Evolutionary conservation across 1,140 invertebrate genomes (phyloP).

Genomic region (Ephestia elutella): DNA sequence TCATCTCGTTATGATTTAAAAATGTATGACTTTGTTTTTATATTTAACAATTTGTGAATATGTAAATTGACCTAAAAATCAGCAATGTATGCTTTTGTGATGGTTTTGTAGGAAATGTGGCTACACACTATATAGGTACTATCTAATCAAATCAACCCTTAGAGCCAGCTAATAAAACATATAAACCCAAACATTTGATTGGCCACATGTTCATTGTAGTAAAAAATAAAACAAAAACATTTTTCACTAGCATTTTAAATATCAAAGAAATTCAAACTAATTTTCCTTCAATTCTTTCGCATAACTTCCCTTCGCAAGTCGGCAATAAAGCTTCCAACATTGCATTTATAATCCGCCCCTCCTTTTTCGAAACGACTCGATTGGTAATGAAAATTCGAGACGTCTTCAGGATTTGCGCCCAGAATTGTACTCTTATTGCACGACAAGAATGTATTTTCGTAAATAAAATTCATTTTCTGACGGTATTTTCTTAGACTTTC

Average conservation of each 20-base stretch:
- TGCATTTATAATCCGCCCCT: constrained; percentile 51
- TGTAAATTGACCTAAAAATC: too few species aligned
- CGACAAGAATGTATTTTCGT: constrained; percentile 3
- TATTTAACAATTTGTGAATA: too few species aligned
- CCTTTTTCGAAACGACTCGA: constrained; percentile 40
- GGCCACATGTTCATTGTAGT: too few species aligned
- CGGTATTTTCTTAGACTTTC: not conserved
- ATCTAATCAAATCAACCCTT: too few species aligned
- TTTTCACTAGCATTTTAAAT: too few species aligned
- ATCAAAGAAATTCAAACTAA: too few species aligned
- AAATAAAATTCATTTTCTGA: not conserved
- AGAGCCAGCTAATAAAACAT: too few species aligned
- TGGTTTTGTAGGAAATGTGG: too few species aligned
- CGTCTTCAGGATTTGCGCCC: constrained; percentile 51
- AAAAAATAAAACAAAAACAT: too few species aligned
- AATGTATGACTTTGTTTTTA: not conserved
- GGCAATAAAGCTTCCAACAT: constrained; percentile 45
- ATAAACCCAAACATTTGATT: too few species aligned
- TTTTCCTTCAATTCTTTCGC: not conserved
- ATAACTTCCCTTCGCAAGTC: constrained; percentile 26
- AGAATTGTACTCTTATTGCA: constrained; percentile 43
- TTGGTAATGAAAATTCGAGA: constrained; percentile 67
- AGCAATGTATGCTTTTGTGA: too few species aligned
- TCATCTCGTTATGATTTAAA: constrained; percentile 21
- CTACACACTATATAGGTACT: too few species aligned